Evolutionary conservation across 1,140 invertebrate genomes (phyloP).

Genomic region (Drosophila seguyi): DNA sequence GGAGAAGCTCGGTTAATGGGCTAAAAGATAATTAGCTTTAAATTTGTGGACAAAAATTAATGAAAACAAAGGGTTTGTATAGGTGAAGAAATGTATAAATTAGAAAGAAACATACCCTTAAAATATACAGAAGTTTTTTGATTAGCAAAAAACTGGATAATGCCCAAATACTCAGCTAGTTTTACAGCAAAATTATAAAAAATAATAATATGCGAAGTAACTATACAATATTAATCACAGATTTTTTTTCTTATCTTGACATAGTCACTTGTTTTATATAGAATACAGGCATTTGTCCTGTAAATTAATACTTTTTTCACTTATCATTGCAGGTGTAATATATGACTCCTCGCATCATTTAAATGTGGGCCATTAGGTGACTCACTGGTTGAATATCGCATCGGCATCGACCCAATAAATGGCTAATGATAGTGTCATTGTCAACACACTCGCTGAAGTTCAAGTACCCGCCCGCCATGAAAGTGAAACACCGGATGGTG

Average conservation of each 20-base stretch:
- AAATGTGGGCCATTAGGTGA: slow-evolving; percentile 24
- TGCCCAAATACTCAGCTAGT: background rate
- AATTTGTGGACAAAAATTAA: background rate
- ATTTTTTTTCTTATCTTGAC: background rate
- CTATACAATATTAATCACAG: background rate
- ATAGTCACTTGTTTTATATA: background rate
- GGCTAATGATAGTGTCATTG: slow-evolving; percentile 24
- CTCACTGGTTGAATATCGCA: slow-evolving; percentile 12
- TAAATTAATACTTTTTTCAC: background rate
- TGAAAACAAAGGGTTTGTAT: background rate
- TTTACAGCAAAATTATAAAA: too few species aligned
- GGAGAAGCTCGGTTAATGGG: too few species aligned
- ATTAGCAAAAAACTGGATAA: background rate
- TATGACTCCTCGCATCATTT: slow-evolving; percentile 4
- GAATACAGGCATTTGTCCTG: background rate
- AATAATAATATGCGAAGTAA: too few species aligned
- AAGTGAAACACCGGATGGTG: slow-evolving; percentile 35
- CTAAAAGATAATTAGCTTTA: slow-evolving; percentile 1
- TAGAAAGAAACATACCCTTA: background rate
- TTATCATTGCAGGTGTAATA: background rate
- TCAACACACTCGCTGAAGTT: slow-evolving; percentile 32
- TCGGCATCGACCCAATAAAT: slow-evolving; percentile 17
- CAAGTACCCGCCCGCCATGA: slow-evolving; percentile 19
- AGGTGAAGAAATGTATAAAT: background rate
- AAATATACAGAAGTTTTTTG: background rate